A percentile compares a stretch with the other conserved stretches of the same genome.
Evolutionary conservation across 2,888 invertebrate genomes (phyloP).

Genomic region (Pollenia angustigena): DNA sequence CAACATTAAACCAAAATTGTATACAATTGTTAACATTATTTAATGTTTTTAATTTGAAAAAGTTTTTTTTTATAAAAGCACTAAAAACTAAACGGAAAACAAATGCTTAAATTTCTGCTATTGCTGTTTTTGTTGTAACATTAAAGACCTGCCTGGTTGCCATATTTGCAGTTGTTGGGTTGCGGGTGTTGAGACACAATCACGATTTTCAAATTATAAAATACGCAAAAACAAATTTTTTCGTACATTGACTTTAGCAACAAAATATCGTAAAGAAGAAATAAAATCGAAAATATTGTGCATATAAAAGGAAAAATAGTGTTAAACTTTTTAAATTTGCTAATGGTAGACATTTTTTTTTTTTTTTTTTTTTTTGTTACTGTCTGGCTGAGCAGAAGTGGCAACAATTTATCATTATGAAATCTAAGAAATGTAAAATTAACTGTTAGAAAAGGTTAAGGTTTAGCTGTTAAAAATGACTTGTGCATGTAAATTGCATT

Average conservation of each 20-base stretch:
- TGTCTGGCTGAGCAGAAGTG: constrained; percentile 15
- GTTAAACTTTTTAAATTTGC: constrained; percentile 19
- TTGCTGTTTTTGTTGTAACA: constrained; percentile 22
- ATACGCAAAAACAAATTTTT: constrained; percentile 65
- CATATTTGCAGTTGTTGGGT: constrained; percentile 23
- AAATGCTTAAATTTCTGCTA: constrained; percentile 42
- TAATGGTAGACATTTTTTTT: constrained; percentile 7
- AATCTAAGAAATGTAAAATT: constrained; percentile 50
- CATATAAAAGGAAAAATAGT: constrained; percentile 27
- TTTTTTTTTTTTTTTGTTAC: background rate
- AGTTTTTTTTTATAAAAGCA: constrained; percentile 26
- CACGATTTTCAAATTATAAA: constrained; percentile 75
- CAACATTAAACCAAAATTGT: constrained; percentile 56
- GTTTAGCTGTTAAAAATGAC: constrained; percentile 51
- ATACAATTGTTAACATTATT: constrained; percentile 57
- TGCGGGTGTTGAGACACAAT: constrained; percentile 73
- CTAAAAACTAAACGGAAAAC: constrained; percentile 37
- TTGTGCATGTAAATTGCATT: constrained; percentile 58
- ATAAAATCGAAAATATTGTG: background rate
- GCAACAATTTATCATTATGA: constrained; percentile 59
- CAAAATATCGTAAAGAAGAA: background rate
- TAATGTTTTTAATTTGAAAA: constrained; percentile 28
- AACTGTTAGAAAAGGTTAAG: constrained; percentile 57
- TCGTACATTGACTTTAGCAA: constrained; percentile 67
- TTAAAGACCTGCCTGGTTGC: constrained; percentile 34